Evolutionary conservation across 1,140 invertebrate species (phyloP), one percentile per base, ranked within the genome.

Genomic region (Hycleus cichorii): DNA sequence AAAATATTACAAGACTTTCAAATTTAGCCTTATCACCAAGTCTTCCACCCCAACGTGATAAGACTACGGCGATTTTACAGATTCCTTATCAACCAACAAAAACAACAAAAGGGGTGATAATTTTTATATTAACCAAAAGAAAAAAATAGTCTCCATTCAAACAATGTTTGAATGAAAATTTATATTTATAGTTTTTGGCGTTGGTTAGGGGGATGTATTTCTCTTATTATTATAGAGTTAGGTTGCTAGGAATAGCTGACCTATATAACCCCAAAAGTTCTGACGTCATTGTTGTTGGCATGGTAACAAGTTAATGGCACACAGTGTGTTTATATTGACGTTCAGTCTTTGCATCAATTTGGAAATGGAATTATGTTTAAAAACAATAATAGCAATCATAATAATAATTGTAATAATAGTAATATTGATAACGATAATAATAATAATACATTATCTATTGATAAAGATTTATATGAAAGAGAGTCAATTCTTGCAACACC

Each of bases 301-400:
- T 66, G 64, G 58, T 58, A 64, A 90, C 91, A 46, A 52, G 47
- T 57, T 60, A 63, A 61, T 49, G 48, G 57, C 55, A 60, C 18
- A 18, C 18, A 18, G 18, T 18, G 52, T 56, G 47, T 64, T 63
- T 64, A 55, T 51, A 65, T 65, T 65, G 57, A 64, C 62, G 63
- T 55, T 58, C 59, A 58, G n/a, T 38, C 40, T n/a, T 42, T 32
- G 7, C 32, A 32, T 32, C 32, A 32, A 32, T 32, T 32, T 32
- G 32, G 32, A 32, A 32, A 32, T 32, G 7, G 7, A 1, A 32
- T 32, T 32, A 32, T 7, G 4, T 32, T 18, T 18, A 18, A 18
- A 18, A 18, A 18, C 18, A 18, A 18, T 32, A 32, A 32, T 32
- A 32, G 32, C 7, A 32, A 32, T 32, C 1, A 3, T 5, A 32